phyloP scores from a whole-genome alignment of 2,113 vertebrate genomes.

The Tupaia chinensis region DNA sequence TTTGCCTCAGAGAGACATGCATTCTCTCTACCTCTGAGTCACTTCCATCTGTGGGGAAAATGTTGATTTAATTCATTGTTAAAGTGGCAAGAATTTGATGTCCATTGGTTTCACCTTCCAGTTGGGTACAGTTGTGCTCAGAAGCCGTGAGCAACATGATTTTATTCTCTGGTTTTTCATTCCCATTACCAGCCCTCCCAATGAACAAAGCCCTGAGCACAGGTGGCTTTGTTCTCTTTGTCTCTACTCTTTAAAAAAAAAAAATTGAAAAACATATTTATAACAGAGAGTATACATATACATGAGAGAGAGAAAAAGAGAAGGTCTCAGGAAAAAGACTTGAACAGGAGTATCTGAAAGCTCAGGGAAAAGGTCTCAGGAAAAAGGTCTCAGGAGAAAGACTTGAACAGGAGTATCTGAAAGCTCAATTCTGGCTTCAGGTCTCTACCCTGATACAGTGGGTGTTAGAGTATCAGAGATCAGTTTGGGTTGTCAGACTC shows the following conservation, averaged over 20 bases:
- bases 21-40: background rate
- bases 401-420: background rate
- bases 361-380: background rate
- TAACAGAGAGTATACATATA: no score
- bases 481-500: background rate
- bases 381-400: background rate
- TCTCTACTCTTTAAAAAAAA: background rate
- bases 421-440: background rate
- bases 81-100: background rate
- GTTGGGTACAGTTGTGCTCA: background rate
- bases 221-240: background rate
- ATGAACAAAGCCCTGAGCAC: background rate
- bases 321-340: background rate
- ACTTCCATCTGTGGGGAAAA: background rate
- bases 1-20: constrained; percentile 26
- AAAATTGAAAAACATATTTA: no score
- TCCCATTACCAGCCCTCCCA: background rate
- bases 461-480: background rate
- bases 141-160: background rate
- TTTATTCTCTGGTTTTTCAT: background rate
- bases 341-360: background rate
- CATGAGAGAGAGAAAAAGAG: no score
- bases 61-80: background rate
- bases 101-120: background rate
- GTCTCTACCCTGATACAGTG: background rate